These are phyloP conservation scores for Meriones unguiculatus DNA, from an alignment of 2,113 vertebrate genomes.

Conservation along the genomic window DNA sequence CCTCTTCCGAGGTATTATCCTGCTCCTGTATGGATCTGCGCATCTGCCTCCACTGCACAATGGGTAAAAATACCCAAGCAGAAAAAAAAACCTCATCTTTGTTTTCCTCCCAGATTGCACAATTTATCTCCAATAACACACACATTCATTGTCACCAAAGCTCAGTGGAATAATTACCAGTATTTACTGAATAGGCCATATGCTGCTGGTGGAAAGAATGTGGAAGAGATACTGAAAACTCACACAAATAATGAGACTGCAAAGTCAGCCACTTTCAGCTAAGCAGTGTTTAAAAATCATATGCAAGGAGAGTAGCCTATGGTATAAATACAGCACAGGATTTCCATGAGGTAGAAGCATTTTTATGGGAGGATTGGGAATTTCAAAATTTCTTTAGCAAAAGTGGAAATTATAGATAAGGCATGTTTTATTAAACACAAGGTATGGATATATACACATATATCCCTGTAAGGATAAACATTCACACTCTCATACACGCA, in stretches of 20 bases:
- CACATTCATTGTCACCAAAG: conserved; percentile 69
- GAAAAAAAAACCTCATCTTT: neutral
- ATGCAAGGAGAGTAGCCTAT: neutral
- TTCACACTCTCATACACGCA: neutral
- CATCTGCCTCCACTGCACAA: conserved; percentile 62
- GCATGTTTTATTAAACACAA: conserved; percentile 10
- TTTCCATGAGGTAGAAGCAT: neutral
- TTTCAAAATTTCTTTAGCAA: conserved; percentile 22
- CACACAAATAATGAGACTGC: conserved; percentile 72
- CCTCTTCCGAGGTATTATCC: neutral
- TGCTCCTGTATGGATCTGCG: neutral
- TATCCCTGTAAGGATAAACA: neutral
- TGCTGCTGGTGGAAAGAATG: conserved; percentile 68
- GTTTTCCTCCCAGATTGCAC: conserved; percentile 76
- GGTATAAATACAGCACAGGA: neutral
- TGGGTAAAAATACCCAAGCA: conserved; percentile 57
- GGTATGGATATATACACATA: neutral
- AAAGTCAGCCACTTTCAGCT: conserved; percentile 72
- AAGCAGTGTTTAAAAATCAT: conserved; percentile 47
- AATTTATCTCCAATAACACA: conserved; percentile 75
- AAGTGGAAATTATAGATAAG: neutral
- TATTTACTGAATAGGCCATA: conserved; percentile 77
- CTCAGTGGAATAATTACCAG: conserved; percentile 71
- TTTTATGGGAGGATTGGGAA: neutral
- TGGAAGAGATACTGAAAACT: conserved; percentile 66